These are phyloP conservation scores for Eolophus roseicapilla DNA, from an alignment of 2,113 vertebrate species.

Conservation along the genomic window DNA sequence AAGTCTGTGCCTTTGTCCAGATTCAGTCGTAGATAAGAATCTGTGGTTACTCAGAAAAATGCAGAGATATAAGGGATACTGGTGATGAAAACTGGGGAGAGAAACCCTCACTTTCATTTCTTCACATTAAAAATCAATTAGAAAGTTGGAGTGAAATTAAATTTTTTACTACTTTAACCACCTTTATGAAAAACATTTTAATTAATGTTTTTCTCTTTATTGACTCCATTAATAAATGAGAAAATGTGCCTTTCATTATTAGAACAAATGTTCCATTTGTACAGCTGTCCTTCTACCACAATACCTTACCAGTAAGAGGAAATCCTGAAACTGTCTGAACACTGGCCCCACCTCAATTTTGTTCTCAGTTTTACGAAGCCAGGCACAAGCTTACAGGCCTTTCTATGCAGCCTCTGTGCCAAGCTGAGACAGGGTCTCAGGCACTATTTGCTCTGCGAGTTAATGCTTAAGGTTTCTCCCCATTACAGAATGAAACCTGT, in stretches of 20 bases:
- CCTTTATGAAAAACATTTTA: neutral
- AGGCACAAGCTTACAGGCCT: accelerated
- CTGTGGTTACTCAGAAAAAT: neutral
- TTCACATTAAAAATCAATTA: neutral
- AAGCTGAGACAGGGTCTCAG: neutral
- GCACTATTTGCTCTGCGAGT: neutral
- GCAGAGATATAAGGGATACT: neutral
- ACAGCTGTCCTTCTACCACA: neutral
- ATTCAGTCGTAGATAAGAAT: neutral
- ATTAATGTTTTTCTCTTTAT: neutral
- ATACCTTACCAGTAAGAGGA: neutral
- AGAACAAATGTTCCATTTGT: neutral
- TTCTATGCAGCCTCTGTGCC: neutral
- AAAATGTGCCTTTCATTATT: neutral
- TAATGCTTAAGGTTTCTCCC: neutral
- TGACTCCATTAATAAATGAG: neutral
- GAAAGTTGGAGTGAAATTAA: neutral
- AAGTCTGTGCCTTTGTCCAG: neutral
- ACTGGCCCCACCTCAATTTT: neutral
- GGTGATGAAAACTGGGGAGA: neutral
- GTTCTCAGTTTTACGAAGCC: neutral
- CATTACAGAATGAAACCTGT: neutral
- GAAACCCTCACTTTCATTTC: neutral
- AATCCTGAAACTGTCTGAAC: neutral
- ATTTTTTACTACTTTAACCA: neutral